Conservation (phyloP, 2,113 vertebrate genomes). For the Sisor rabdophorus region DNA sequence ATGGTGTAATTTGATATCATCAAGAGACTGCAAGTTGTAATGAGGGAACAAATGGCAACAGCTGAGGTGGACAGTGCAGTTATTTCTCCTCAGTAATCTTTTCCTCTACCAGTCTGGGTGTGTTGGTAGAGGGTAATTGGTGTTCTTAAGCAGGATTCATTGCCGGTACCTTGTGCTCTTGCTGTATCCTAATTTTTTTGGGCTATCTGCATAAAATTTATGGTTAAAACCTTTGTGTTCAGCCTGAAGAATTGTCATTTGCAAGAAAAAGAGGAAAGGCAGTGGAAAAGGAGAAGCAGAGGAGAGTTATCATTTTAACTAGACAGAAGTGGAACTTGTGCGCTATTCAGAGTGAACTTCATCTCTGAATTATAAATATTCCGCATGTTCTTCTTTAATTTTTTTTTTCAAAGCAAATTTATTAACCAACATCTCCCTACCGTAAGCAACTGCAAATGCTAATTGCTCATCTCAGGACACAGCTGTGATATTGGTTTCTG, state of each 20-base stretch:
- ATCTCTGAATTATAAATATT: not conserved
- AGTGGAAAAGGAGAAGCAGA: slow-evolving; percentile 27
- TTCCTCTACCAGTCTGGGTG: slow-evolving; percentile 50
- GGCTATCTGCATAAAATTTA: slow-evolving; percentile 21
- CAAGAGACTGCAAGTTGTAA: slow-evolving; percentile 47
- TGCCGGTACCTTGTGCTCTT: slow-evolving; percentile 2
- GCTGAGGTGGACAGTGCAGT: slow-evolving; percentile 72
- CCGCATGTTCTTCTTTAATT: slow-evolving; percentile 16
- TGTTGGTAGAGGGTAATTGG: slow-evolving; percentile 18
- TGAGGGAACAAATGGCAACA: slow-evolving; percentile 71
- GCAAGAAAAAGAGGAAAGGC: slow-evolving; percentile 12
- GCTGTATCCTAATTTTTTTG: slow-evolving; percentile 12
- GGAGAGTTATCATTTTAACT: slow-evolving; percentile 21
- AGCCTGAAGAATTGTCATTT: slow-evolving; percentile 12
- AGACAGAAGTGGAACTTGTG: slow-evolving; percentile 34
- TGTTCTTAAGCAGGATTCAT: slow-evolving; percentile 5
- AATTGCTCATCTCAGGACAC: slow-evolving; percentile 14
- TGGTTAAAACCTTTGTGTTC: not conserved
- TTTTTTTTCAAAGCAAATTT: slow-evolving; percentile 9
- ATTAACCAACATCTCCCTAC: not conserved
- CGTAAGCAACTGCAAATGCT: slow-evolving; percentile 6
- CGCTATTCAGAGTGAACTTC: slow-evolving; percentile 25
- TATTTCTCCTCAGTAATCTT: slow-evolving; percentile 56
- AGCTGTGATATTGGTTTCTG: slow-evolving; percentile 31
- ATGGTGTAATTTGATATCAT: slow-evolving; percentile 30